Evolutionary conservation across 2,797 vertebrate genomes (phyloP).

Genomic region (Cacajao melanocephalus): DNA sequence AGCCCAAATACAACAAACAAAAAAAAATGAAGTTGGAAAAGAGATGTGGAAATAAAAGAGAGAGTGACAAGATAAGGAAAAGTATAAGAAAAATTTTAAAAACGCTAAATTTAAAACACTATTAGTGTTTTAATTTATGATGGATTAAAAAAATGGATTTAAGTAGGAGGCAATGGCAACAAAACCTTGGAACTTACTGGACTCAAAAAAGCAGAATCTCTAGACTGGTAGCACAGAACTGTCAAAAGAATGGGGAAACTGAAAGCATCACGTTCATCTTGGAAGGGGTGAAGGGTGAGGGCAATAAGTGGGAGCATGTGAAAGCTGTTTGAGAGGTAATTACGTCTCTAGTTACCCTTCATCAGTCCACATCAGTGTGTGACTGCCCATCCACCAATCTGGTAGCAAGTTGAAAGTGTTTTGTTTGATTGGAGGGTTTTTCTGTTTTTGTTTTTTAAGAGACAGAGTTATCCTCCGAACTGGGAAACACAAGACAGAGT

Average conservation of each 20-base stretch:
- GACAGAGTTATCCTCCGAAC: not conserved
- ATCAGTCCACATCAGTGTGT: not conserved
- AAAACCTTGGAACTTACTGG: not conserved
- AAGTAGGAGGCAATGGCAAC: not conserved
- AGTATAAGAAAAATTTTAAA: not conserved
- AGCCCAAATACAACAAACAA: no score
- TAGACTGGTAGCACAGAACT: not conserved
- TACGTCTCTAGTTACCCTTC: not conserved
- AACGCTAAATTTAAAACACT: not conserved
- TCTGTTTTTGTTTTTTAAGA: not conserved
- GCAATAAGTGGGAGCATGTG: no score
- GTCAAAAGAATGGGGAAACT: not conserved
- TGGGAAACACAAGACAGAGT: not conserved
- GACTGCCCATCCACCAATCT: not conserved
- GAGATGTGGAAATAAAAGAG: not conserved
- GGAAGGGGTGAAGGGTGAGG: not conserved
- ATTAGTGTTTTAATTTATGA: not conserved
- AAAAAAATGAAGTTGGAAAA: not conserved
- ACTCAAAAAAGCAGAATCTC: not conserved
- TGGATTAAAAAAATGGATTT: not conserved
- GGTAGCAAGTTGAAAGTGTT: not conserved
- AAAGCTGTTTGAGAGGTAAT: not conserved
- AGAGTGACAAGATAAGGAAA: not conserved
- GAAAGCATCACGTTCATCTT: not conserved
- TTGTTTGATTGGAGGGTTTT: not conserved